These are phyloP conservation scores for Hololepta plana DNA, from an alignment of 2,888 invertebrate genomes.

Conservation along the genomic window DNA sequence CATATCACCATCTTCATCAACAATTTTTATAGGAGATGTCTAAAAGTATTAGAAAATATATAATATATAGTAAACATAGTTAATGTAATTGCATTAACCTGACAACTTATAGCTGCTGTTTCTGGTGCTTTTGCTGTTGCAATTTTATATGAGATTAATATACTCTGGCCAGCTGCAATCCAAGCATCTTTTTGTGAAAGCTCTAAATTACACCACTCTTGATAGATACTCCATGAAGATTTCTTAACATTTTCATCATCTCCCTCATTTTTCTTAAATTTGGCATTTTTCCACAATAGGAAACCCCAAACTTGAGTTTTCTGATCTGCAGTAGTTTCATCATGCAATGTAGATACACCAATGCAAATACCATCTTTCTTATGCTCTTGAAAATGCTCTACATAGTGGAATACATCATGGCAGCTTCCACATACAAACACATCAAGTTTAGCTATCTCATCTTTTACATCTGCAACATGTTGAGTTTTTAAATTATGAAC, in stretches of 20 bases:
- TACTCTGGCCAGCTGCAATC: slow-evolving; percentile 62
- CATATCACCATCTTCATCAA: no score
- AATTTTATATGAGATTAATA: slow-evolving; percentile 51
- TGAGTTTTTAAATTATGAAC: no score
- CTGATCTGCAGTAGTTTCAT: slow-evolving; percentile 45
- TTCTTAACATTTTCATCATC: slow-evolving; percentile 27
- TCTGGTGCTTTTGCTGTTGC: slow-evolving; percentile 45
- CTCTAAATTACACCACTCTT: slow-evolving; percentile 68
- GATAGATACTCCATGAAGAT: slow-evolving; percentile 60
- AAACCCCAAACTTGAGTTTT: slow-evolving; percentile 79
- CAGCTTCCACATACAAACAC: slow-evolving; percentile 73
- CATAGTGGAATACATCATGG: slow-evolving; percentile 59
- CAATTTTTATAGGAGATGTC: slow-evolving; percentile 1
- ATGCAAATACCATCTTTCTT: slow-evolving; percentile 39
- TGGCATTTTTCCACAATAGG: slow-evolving; percentile 57
- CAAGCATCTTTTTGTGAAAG: slow-evolving; percentile 55
- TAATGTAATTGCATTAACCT: background rate
- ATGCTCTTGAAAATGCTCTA: slow-evolving; percentile 63
- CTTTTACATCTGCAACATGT: slow-evolving; percentile 46
- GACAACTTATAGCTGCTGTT: slow-evolving; percentile 3
- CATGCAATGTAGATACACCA: slow-evolving; percentile 43
- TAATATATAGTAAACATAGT: no score
- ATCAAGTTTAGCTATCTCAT: slow-evolving; percentile 57
- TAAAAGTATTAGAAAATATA: no score
- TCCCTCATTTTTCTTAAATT: slow-evolving; percentile 28